Conservation (phyloP, 2,113 vertebrate genomes). For the Rafetus swinhoei region DNA sequence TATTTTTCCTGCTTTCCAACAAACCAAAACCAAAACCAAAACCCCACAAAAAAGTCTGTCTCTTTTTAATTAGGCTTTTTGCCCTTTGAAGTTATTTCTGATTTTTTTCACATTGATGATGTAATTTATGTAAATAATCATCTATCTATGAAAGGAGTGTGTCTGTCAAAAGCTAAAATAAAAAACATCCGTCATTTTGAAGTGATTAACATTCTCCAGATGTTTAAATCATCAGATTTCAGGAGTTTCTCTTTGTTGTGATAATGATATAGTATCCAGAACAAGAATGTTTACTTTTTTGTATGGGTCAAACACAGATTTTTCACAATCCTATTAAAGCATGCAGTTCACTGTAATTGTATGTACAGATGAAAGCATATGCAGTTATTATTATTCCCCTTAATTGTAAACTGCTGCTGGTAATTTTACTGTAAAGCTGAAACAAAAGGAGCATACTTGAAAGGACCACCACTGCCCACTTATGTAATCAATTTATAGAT, state of each 20-base stretch:
- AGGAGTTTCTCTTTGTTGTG: conserved; percentile 91
- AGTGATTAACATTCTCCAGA: conserved; percentile 93
- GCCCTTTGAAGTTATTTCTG: conserved; percentile 79
- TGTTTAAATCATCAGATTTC: conserved; percentile 91
- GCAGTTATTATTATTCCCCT: conserved; percentile 86
- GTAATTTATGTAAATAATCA: conserved; percentile 90
- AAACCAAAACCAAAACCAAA: neutral
- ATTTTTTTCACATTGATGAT: conserved; percentile 82
- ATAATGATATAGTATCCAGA: conserved; percentile 92
- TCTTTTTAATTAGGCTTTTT: conserved; percentile 82
- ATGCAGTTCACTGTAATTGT: conserved; percentile 84
- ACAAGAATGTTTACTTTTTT: conserved; percentile 91
- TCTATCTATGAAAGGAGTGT: conserved; percentile 84
- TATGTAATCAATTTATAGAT: conserved; percentile 84
- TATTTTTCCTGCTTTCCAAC: conserved; percentile 26
- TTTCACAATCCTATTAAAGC: conserved; percentile 88
- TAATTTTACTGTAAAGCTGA: conserved; percentile 84
- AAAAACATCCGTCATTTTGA: conserved; percentile 92
- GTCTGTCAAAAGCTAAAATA: conserved; percentile 89
- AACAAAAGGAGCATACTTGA: conserved; percentile 81
- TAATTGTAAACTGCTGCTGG: conserved; percentile 91
- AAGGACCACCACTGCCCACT: conserved; percentile 86
- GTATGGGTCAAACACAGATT: conserved; percentile 86
- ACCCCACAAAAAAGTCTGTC: conserved; percentile 67
- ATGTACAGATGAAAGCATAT: conserved; percentile 89